A percentile compares a stretch with the other conserved stretches of the same genome.
These are phyloP conservation scores for Linepithema humile DNA, from an alignment of 1,140 invertebrate species.

Conservation along the genomic window DNA sequence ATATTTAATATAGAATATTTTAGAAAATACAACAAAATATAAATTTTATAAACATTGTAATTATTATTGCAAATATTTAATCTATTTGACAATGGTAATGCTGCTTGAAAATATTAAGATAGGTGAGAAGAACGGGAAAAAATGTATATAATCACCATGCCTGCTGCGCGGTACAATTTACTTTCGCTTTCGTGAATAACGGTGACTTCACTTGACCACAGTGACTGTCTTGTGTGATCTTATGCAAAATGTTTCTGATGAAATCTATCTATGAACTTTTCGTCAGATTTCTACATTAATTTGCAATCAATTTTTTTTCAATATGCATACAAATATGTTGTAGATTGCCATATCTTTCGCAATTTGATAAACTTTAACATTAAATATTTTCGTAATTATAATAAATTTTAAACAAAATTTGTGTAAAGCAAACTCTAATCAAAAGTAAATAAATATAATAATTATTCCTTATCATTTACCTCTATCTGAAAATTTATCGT, in stretches of 20 bases:
- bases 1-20: too few relatives aligned
- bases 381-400: background rate
- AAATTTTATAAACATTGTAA: too few relatives aligned
- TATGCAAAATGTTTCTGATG: background rate
- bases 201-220: background rate
- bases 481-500: background rate
- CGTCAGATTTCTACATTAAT: background rate
- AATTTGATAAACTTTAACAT: background rate
- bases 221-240: background rate
- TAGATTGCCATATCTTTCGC: background rate
- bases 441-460: background rate
- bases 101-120: background rate
- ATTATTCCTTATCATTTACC: background rate
- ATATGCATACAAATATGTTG: background rate
- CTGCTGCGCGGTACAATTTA: background rate
- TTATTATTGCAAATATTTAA: too few relatives aligned
- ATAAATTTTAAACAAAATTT: background rate
- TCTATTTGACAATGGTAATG: background rate
- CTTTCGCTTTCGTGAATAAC: constrained; percentile 4
- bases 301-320: background rate
- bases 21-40: too few relatives aligned
- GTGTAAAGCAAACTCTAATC: background rate
- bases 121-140: background rate
- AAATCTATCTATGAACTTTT: background rate
- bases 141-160: background rate